These are phyloP conservation scores for Atethmia centrago DNA, from an alignment of 2,888 invertebrate genomes.

Conservation along the genomic window DNA sequence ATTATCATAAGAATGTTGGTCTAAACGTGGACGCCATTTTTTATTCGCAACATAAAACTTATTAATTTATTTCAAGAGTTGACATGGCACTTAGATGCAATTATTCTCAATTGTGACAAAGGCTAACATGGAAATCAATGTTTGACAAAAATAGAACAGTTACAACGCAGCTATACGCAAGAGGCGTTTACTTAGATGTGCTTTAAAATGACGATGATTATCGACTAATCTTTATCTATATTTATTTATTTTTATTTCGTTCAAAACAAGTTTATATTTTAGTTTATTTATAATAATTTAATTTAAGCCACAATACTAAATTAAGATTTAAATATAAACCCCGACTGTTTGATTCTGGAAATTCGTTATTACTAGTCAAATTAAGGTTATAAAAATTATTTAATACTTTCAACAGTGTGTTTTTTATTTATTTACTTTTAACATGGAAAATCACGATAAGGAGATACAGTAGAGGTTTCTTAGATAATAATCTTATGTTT, in stretches of 20 bases:
- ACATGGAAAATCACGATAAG: background rate
- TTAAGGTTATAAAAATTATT: conserved; percentile 27
- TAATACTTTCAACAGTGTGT: background rate
- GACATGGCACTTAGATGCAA: background rate
- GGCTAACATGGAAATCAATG: background rate
- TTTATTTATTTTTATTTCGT: background rate
- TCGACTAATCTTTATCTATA: background rate
- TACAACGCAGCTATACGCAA: background rate
- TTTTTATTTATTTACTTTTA: background rate
- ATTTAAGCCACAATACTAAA: conserved; percentile 6
- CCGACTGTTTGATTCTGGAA: conserved; percentile 24
- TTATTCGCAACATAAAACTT: background rate
- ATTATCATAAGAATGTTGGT: background rate
- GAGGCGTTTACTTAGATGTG: background rate
- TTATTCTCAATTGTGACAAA: background rate
- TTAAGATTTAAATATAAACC: conserved; percentile 15
- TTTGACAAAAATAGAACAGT: background rate
- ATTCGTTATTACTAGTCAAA: conserved; percentile 49
- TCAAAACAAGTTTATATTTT: background rate
- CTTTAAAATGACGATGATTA: background rate
- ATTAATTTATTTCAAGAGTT: background rate
- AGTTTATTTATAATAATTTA: conserved; percentile 4
- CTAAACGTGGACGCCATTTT: background rate
- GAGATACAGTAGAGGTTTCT: background rate
- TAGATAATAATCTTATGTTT: background rate